Evolutionary conservation across 2,888 invertebrate species (phyloP).

Genomic region (Eudemis profundana): DNA sequence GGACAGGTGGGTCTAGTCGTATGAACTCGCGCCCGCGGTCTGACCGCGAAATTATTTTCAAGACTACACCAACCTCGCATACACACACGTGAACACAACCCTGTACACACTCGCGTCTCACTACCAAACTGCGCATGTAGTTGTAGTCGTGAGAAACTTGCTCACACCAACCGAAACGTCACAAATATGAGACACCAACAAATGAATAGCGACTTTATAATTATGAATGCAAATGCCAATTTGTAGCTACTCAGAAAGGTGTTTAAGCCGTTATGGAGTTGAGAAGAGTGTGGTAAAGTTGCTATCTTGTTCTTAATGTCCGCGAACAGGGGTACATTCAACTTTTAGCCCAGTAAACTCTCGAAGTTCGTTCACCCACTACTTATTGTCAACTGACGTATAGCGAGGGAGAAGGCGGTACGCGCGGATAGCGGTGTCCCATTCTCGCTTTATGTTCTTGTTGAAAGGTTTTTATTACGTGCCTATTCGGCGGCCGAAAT

Average conservation of each 20-base stretch:
- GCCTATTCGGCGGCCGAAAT: constrained; percentile 74
- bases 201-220: constrained; percentile 62
- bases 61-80: constrained; percentile 82
- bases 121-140: constrained; percentile 73
- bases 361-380: constrained; percentile 84
- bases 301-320: constrained; percentile 86
- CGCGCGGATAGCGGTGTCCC: constrained; percentile 69
- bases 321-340: constrained; percentile 85
- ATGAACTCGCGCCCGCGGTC: constrained; percentile 81
- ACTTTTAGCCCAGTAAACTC: constrained; percentile 86
- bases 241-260: constrained; percentile 58
- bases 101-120: constrained; percentile 74
- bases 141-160: constrained; percentile 84
- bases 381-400: constrained; percentile 84
- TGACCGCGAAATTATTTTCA: constrained; percentile 86
- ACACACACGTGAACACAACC: constrained; percentile 65
- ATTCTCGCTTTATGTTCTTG: constrained; percentile 71
- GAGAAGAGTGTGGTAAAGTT: constrained; percentile 77
- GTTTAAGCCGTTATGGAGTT: constrained; percentile 62
- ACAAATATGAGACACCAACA: constrained; percentile 48
- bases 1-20: constrained; percentile 83
- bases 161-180: constrained; percentile 61
- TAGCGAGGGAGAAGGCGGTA: constrained; percentile 69
- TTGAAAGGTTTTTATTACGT: constrained; percentile 80
- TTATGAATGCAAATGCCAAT: constrained; percentile 50